These are phyloP conservation scores for Phortica magna DNA, from an alignment of 2,888 invertebrate genomes.

Conservation along the genomic window DNA sequence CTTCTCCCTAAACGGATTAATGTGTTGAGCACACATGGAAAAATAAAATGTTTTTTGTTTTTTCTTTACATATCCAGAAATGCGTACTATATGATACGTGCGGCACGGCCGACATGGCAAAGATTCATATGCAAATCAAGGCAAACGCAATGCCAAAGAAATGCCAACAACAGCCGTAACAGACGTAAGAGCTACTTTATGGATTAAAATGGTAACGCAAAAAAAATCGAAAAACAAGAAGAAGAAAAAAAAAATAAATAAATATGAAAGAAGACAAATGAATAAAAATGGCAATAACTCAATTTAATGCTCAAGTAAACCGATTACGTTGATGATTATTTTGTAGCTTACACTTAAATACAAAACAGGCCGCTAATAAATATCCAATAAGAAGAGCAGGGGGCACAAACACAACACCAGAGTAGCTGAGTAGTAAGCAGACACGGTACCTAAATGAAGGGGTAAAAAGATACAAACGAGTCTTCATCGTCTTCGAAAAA, in stretches of 20 bases:
- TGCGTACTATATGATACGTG: neutral
- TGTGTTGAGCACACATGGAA: neutral
- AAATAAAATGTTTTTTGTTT: neutral
- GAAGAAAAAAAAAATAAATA: neutral
- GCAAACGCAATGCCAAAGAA: neutral
- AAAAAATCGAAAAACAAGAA: slow-evolving; percentile 6
- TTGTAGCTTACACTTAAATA: slow-evolving; percentile 35
- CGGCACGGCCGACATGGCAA: neutral
- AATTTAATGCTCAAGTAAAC: slow-evolving; percentile 41
- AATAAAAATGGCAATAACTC: slow-evolving; percentile 34
- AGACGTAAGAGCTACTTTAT: neutral
- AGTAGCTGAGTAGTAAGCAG: neutral
- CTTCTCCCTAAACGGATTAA: slow-evolving; percentile 24
- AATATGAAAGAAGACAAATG: slow-evolving; percentile 14
- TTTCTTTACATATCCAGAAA: neutral
- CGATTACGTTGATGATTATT: slow-evolving; percentile 39
- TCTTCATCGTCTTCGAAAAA: neutral
- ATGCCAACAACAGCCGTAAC: neutral
- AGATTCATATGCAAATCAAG: neutral
- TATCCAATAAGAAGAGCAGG: neutral
- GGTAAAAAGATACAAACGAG: neutral
- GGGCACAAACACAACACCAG: neutral
- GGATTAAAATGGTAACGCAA: slow-evolving; percentile 21
- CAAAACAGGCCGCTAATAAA: slow-evolving; percentile 25
- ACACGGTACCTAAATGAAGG: neutral